Evolutionary conservation across 2,888 invertebrate genomes (phyloP).

Genomic region (Lobophora halterata): DNA sequence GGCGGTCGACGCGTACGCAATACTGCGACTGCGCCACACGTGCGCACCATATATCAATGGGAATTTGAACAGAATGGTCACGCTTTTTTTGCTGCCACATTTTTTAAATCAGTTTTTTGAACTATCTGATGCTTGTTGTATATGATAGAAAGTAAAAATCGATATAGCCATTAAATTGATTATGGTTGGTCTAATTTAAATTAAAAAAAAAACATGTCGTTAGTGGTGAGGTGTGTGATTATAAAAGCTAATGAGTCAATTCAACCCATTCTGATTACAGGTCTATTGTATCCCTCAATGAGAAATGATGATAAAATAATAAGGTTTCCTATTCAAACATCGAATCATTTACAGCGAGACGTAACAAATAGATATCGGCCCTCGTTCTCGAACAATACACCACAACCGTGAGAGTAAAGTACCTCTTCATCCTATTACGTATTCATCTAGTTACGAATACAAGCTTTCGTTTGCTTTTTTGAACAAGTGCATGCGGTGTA

Average conservation of each 20-base stretch:
- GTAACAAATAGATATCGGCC: slow-evolving; percentile 31
- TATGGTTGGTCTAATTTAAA: too few species aligned
- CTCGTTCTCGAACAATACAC: slow-evolving; percentile 39
- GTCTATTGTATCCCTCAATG: slow-evolving; percentile 7
- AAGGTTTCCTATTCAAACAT: slow-evolving; percentile 25
- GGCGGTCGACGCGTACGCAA: slow-evolving; percentile 45
- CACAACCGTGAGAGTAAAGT: slow-evolving; percentile 47
- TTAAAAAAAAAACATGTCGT: too few species aligned
- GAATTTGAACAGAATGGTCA: slow-evolving; percentile 24
- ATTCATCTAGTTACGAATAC: slow-evolving; percentile 56
- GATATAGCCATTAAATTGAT: slow-evolving; percentile 6
- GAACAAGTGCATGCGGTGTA: slow-evolving; percentile 42
- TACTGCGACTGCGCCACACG: slow-evolving; percentile 64
- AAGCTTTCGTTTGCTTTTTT: slow-evolving; percentile 61
- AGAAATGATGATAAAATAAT: slow-evolving; percentile 21
- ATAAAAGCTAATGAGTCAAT: slow-evolving; percentile 7
- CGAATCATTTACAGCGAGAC: slow-evolving; percentile 26
- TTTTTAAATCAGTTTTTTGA: slow-evolving; percentile 5
- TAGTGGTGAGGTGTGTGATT: not conserved
- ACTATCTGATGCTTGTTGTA: slow-evolving; percentile 1
- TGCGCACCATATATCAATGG: slow-evolving; percentile 44
- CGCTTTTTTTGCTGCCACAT: slow-evolving; percentile 11
- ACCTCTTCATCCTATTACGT: slow-evolving; percentile 43
- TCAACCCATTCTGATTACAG: slow-evolving; percentile 11
- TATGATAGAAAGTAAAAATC: slow-evolving; percentile 6